Base-by-base conservation (phyloP, 2,888 invertebrate genomes). In the Scrobipalpa atriplicella region DNA sequence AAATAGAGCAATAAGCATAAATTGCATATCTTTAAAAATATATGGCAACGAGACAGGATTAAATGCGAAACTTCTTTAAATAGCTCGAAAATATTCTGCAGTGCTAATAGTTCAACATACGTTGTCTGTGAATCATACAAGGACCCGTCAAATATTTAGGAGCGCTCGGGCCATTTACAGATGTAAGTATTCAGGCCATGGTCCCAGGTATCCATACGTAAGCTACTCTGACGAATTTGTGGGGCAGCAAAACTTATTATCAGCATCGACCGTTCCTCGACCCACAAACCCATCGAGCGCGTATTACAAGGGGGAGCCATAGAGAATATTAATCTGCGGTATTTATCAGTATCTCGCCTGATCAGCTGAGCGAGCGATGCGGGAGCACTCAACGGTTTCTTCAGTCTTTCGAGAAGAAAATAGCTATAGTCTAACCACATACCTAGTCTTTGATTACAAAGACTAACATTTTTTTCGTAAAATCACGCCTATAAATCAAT, bases 251-350 rank as follows among this genome's bases (percentile, higher is more conserved):
- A 79, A 83, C 77, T 82, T 81, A 83, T 82, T 81, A 84, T 80
- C 76, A 81, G 78, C 72, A 77, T 78, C 83, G 80, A 88, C 87
- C 81, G 89, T 85, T 85, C 75, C 75, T 81, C 84, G 90, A 86
- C 89, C 89, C 78, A 89, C 85, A 87, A 88, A 85, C 77, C 81
- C 78, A 82, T 71, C 79, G 78, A 76, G 78, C 76, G 73, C 78
- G 74, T 72, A 71, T 71, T 72, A 76, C 75, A 75, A 78, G 74
- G 80, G 78, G 79, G 78, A 78, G 78, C 75, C 76, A 81, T 78
- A 70, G 77, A 78, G 84, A 85, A 85, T 86, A 85, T 82, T 83
- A 85, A 84, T 78, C 78, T 80, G 66, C 62, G 66, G 72, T 73
- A 76, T 73, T 75, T 75, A 72, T 72, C 62, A 64, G 19, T 54